Evolutionary conservation across 2,797 vertebrate species (phyloP), one percentile per base, ranked within the genome.

Genomic region (Sphaeramia orbicularis): DNA sequence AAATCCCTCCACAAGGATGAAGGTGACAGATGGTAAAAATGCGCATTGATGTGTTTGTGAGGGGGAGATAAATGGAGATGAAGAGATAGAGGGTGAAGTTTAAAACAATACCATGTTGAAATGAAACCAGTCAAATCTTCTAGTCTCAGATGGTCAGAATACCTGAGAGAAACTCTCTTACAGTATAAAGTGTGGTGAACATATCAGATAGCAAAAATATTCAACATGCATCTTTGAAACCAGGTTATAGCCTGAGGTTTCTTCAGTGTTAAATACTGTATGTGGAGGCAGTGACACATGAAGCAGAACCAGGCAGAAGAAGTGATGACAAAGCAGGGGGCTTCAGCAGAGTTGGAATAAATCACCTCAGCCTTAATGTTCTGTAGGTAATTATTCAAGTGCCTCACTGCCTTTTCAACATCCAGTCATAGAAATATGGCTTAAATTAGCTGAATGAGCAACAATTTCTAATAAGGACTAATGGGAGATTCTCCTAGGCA

Each of bases 1-100:
- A 92, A 93, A 94, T 93, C 91, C 90, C 78, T 81, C 41, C 21
- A 32, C 10, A 47, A 65, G 76, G 84, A 87, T 83, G 45, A 87
- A 78, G 87, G 76, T 56, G 86, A 78, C 90, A 91, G 88, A 89
- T 89, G 88, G 89, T 74, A 65, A 76, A 24, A 71, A 78, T 65
- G 49, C 41, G 45, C 48, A 69, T 44, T 59, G 61, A 58, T 63
- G 18, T 55, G 53, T 51, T 52, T 49, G 52, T 43, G 32, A 54
- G 10, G 15, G 50, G 74, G 51, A 32, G 47, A 71, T 32, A 58
- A 37, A 61, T 14, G 45, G 40, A 74, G 49, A 50, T 6, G 64
- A 16, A 56, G 12, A 66, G 11, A 71, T 2, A 55, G 12, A 47
- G 11, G 7, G 14, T 1, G 32, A 15, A 16, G 13, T 13, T 47